Base-by-base conservation (phyloP, 2,888 invertebrate species). In the Orthosia gracilis region DNA sequence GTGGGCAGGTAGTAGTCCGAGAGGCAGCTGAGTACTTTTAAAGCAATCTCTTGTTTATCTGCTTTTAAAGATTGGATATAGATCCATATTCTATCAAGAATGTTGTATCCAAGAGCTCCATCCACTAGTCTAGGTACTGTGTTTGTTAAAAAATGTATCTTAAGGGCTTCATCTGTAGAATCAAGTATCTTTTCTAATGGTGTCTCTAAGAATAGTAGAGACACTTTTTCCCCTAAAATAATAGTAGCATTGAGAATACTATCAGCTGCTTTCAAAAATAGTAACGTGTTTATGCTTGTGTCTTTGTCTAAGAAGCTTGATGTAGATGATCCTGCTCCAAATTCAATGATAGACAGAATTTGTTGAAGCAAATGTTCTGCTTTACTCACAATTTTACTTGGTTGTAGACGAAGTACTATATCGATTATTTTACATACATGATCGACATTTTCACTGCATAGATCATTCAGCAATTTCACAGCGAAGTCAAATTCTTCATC, bases 311-410 rank as follows among this genome's bases (percentile, higher is more conserved):
- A 59, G 57, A 80, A 49, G 47, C 59, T 73, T 58, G 76, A 61
- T 45, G 73, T 57, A 23, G 69, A 45, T 21, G 64, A 77, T 18
- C 76, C 78, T 31, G 69, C 45, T 49, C 85, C 82, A 47, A 92
- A 76, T 77, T 91, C 87, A 45, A 94, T 82, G 69, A 90, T 89
- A 4, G 84, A 85, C 21, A 96, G 73, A 40, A 96, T 90, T 86
- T 96, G 96, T 80, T 96, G 96, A 15, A 96, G 69, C 54, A 96
- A 90, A 89, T 96, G 96, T 85, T 96, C 96, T 0, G 94, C 92
- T 84, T 94, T 94, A 78, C 90, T 88, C 0, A 91, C 75, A 23
- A 96, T 76, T 49, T 86, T 93, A 55, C 80, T 89, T 4, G 86
- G 85, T 74, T 95, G 93, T 3, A 96, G 84, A 55, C 86, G 82